These are phyloP conservation scores for Glomeris marginata DNA, from an alignment of 2,888 invertebrate genomes.

Conservation along the genomic window DNA sequence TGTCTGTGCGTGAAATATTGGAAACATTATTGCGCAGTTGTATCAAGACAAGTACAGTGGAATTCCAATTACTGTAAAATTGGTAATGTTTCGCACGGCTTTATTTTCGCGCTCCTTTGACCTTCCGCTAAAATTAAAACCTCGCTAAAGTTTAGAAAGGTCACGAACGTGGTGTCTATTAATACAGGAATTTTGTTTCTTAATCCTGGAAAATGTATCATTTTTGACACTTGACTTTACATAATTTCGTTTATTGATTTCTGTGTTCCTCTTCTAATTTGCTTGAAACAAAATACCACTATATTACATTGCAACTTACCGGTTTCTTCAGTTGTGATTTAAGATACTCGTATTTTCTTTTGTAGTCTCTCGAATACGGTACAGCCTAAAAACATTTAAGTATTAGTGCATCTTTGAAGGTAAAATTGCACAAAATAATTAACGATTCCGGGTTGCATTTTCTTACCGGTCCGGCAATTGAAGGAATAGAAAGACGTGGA, in stretches of 20 bases:
- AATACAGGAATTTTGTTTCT: no score
- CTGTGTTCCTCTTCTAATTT: no score
- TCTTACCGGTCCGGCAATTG: slow-evolving; percentile 79
- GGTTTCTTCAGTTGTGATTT: slow-evolving; percentile 92
- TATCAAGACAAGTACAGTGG: background rate
- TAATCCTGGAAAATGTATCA: no score
- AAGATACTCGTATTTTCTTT: slow-evolving; percentile 96
- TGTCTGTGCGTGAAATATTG: slow-evolving; percentile 42
- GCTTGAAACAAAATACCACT: background rate
- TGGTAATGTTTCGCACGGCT: no score
- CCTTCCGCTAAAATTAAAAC: no score
- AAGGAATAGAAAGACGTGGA: slow-evolving; percentile 87
- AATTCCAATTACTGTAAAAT: no score
- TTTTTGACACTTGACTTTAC: no score
- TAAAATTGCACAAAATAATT: slow-evolving; percentile 3
- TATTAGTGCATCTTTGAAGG: no score
- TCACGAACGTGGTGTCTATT: no score
- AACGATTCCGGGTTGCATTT: background rate
- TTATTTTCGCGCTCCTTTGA: no score
- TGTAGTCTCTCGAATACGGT: slow-evolving; percentile 97
- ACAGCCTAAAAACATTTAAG: slow-evolving; percentile 67
- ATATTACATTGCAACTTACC: slow-evolving; percentile 37
- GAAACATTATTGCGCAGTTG: background rate
- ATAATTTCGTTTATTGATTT: no score
- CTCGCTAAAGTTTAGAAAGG: no score